Evolutionary conservation across 2,113 vertebrate species (phyloP).

Genomic region (Oncorhynchus clarkii): DNA sequence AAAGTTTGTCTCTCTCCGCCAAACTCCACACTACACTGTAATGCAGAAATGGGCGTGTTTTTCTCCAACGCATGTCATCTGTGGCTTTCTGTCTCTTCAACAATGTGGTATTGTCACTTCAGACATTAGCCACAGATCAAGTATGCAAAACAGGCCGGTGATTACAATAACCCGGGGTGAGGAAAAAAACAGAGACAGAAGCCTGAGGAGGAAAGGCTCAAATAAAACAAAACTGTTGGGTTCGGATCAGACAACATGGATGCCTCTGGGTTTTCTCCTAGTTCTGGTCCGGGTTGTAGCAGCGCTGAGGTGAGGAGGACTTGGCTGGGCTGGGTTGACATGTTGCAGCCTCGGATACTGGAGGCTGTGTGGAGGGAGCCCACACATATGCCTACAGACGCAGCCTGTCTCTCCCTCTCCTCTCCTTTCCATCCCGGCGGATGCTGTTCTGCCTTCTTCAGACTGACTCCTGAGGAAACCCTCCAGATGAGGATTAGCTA

Average conservation of each 20-base stretch:
- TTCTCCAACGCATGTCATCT: slow-evolving; percentile 22
- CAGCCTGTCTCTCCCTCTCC: slow-evolving; percentile 47
- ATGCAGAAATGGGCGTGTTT: slow-evolving; percentile 11
- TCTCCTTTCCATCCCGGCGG: slow-evolving; percentile 49
- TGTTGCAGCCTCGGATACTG: slow-evolving; percentile 61
- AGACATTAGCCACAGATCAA: slow-evolving; percentile 63
- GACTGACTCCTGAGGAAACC: slow-evolving; percentile 58
- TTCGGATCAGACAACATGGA: slow-evolving; percentile 28
- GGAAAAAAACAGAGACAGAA: slow-evolving; percentile 46
- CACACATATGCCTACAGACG: slow-evolving; percentile 58
- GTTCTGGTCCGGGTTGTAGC: slow-evolving; percentile 42
- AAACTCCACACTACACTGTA: slow-evolving; percentile 2
- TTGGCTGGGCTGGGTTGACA: slow-evolving; percentile 45
- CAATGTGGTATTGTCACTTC: slow-evolving; percentile 45
- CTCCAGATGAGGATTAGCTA: slow-evolving; percentile 51
- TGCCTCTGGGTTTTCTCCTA: slow-evolving; percentile 3
- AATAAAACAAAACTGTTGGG: slow-evolving; percentile 32
- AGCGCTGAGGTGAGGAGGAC: not conserved
- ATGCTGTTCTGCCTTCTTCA: slow-evolving; percentile 50
- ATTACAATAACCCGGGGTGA: slow-evolving; percentile 48
- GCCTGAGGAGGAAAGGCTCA: slow-evolving; percentile 36
- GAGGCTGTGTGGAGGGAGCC: slow-evolving; percentile 48
- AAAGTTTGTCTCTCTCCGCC: slow-evolving; percentile 4
- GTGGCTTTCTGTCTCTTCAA: slow-evolving; percentile 48
- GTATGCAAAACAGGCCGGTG: slow-evolving; percentile 68